Conservation (phyloP, 2,113 vertebrate genomes). For the Brachypteracias leptosomus region DNA sequence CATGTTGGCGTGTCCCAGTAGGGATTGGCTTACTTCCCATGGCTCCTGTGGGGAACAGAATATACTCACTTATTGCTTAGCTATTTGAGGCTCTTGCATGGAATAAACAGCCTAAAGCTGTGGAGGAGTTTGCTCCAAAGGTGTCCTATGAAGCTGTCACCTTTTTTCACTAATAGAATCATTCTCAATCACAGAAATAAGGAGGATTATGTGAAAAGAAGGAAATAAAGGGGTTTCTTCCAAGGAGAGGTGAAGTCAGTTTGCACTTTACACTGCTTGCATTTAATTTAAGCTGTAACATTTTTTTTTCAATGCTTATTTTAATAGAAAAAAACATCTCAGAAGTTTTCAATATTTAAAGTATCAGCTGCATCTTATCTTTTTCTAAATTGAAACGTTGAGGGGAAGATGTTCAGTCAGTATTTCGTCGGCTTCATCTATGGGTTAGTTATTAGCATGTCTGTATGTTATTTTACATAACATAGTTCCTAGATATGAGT, state of each 20-base stretch:
- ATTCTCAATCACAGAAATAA: not conserved
- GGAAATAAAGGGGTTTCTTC: not conserved
- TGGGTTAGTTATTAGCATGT: not conserved
- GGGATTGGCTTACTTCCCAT: not conserved
- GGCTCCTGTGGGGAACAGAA: not conserved
- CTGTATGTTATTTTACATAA: not conserved
- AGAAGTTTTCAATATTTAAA: not conserved
- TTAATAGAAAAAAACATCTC: not conserved
- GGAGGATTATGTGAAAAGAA: not conserved
- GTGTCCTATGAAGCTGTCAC: not conserved
- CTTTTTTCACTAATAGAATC: not conserved
- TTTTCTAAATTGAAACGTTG: not conserved
- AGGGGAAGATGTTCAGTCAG: not conserved
- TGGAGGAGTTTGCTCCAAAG: not conserved
- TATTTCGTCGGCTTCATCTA: not conserved
- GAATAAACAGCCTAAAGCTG: not conserved
- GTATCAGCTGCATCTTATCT: not conserved
- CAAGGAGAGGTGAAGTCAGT: not conserved
- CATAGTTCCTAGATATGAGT: not conserved
- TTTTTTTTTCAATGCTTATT: not conserved
- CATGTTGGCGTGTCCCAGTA: not conserved
- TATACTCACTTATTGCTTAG: not conserved
- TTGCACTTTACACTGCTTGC: not conserved
- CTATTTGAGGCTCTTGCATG: not conserved
- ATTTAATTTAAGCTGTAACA: not conserved